phyloP scores from a whole-genome alignment of 2,797 vertebrate genomes.

The Florisuga fusca region DNA sequence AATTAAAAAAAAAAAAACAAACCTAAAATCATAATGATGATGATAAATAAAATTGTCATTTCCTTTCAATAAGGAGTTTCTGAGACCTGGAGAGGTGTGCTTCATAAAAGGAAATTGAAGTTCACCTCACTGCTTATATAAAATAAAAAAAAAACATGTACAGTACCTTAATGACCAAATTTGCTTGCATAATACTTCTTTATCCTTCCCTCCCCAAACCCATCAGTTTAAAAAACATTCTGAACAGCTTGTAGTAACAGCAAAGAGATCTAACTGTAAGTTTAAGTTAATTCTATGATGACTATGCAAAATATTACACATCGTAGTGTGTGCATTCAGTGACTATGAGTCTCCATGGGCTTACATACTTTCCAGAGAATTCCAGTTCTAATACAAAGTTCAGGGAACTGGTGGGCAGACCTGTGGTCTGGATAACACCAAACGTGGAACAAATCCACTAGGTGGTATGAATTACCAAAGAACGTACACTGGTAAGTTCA shows the following conservation, averaged over 20 bases:
- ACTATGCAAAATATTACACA: not conserved
- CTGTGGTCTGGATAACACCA: accelerated
- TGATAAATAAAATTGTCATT: not conserved
- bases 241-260: not conserved
- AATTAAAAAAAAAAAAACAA: not conserved
- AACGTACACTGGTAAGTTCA: not conserved
- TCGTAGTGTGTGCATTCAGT: not conserved
- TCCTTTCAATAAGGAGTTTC: not conserved
- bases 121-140: not conserved
- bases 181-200: not conserved
- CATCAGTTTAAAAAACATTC: not conserved
- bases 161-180: not conserved
- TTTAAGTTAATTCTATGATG: not conserved
- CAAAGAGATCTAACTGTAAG: not conserved
- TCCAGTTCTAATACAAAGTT: not conserved
- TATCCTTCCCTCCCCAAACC: not conserved
- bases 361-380: not conserved
- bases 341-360: not conserved
- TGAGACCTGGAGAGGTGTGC: not conserved
- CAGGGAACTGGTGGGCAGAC: not conserved
- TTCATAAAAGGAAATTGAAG: not conserved
- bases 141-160: not conserved
- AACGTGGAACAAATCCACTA: not conserved
- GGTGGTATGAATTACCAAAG: not conserved
- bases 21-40: not conserved